A percentile compares a stretch with the other conserved stretches of the same genome.
phyloP scores from a whole-genome alignment of 2,797 vertebrate genomes.

The Molossus alvarezi region DNA sequence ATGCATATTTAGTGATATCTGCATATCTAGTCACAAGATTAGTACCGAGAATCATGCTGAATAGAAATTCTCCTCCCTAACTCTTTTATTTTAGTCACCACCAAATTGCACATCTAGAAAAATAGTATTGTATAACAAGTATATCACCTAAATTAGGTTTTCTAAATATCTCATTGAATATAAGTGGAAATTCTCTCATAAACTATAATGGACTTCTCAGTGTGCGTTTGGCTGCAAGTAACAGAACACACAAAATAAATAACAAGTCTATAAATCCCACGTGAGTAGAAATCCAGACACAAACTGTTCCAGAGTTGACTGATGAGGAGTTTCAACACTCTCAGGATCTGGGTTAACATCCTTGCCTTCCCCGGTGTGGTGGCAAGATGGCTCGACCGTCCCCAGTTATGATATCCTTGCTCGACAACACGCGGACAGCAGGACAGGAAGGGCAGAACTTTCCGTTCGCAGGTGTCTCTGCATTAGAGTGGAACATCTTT shows the following conservation, averaged over 20 bases:
- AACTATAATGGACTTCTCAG: background rate
- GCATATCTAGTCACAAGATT: background rate
- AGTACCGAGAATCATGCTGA: background rate
- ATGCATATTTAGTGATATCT: background rate
- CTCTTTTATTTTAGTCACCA: background rate
- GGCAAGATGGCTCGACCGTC: background rate
- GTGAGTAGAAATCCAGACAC: background rate
- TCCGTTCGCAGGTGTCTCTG: background rate
- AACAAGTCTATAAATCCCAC: background rate
- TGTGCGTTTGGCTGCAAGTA: background rate
- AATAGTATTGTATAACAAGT: background rate
- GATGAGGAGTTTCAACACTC: background rate
- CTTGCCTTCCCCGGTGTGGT: background rate
- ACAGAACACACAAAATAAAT: background rate
- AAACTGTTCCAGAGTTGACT: background rate
- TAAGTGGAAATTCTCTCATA: background rate
- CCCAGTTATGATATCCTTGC: background rate
- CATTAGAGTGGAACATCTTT: background rate
- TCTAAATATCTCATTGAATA: background rate
- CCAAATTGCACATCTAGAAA: constrained; percentile 16
- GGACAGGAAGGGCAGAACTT: background rate
- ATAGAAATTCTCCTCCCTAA: background rate
- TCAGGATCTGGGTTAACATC: background rate
- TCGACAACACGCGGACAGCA: background rate
- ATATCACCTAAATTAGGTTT: background rate